Base-by-base conservation (phyloP, 2,797 vertebrate genomes). In the Allobates femoralis region DNA sequence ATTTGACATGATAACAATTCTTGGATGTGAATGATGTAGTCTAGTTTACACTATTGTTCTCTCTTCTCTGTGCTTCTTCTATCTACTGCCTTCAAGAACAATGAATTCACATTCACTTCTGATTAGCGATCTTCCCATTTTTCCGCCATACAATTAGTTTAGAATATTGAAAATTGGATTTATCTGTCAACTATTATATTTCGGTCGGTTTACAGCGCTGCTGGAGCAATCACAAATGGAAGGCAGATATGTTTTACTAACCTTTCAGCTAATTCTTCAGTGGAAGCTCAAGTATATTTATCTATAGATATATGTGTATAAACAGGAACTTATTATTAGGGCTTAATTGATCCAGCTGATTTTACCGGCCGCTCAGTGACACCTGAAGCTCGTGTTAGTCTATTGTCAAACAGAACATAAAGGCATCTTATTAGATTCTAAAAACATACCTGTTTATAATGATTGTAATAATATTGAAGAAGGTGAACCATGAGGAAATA, bases 141-240 rank as follows among this genome's bases (percentile, higher is more conserved):
- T 88, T 91, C 90, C 77, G 71, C 90, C 66, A 85, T 92, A 92
- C 93, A 94, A 93, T 95, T 95, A 94, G 89, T 87, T 88, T 56
- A 91, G 78, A 79, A 90, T 91, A 94, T 91, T 92, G 90, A 90
- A 92, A 86, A 90, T 90, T 89, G 91, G 91, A 94, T 92, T 93
- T 92, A 90, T 84, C 85, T 93, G 89, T 89, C 91, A 93, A 85
- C 88, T 84, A 80, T 89, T 78, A 41, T 55, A 90, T 92, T 88
- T 84, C 89, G 50, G 12, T 86, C 83, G 89, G 85, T 92, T 93
- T 92, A 90, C 89, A 91, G 90, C 88, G 85, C 84, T 58, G 89
- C 93, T 71, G 83, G 90, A 87, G 81, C 79, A 89, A 90, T 87
- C 30, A 67, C 83, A 86, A 90, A 91, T 91, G 87, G 91, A 80